phyloP scores from a whole-genome alignment of 2,888 invertebrate genomes.

The Lasioglossum calceatum region DNA sequence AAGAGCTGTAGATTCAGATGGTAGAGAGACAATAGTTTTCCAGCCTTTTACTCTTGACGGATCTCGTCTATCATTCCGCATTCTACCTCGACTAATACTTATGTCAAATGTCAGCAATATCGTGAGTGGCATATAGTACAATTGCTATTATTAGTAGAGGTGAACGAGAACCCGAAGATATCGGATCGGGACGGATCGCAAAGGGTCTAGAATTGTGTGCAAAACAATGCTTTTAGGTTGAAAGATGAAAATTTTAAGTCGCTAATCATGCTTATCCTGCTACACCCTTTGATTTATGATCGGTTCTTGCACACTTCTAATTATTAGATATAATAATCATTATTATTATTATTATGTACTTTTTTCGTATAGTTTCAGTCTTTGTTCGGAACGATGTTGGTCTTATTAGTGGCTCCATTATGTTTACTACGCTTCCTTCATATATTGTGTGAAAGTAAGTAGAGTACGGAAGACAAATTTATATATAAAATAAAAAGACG shows the following conservation, averaged over 20 bases:
- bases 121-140: conserved; percentile 86
- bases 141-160: neutral
- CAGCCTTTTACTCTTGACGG: conserved; percentile 93
- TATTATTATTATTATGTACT: conserved; percentile 1
- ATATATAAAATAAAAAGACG: neutral
- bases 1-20: conserved; percentile 86
- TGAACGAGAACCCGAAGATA: neutral
- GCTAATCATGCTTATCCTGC: no score
- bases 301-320: neutral
- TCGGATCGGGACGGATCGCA: neutral
- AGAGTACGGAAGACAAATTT: conserved; percentile 57
- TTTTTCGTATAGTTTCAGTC: conserved; percentile 87
- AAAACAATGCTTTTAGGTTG: no score
- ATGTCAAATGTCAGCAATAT: conserved; percentile 91
- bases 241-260: no score
- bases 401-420: conserved; percentile 88
- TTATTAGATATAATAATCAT: neutral
- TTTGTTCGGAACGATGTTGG: conserved; percentile 88
- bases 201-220: no score
- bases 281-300: no score
- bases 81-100: conserved; percentile 89
- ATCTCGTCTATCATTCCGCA: conserved; percentile 87
- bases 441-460: conserved; percentile 86
- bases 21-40: conserved; percentile 86
- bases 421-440: conserved; percentile 87